phyloP scores from a whole-genome alignment of 37 sponge, comb jelly and placozoan species.

The Cliona cf. orientalis region DNA sequence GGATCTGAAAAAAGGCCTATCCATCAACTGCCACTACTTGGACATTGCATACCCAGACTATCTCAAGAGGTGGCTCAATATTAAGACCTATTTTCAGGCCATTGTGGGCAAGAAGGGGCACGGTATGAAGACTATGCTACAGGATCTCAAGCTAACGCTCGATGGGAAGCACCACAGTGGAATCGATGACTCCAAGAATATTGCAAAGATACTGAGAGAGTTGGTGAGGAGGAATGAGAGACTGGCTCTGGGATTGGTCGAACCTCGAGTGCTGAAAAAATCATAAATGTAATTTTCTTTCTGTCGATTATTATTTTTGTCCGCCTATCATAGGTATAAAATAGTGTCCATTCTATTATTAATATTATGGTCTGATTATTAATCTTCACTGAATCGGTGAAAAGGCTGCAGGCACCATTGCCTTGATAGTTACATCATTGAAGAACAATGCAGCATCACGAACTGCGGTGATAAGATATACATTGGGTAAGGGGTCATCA shows the following conservation, averaged over 20 bases:
- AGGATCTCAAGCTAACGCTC: constrained; percentile 43
- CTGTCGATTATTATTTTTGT: not conserved
- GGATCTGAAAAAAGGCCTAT: constrained; percentile 81
- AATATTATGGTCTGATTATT: not conserved
- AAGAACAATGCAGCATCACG: too few relatives aligned
- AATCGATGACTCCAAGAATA: constrained; percentile 85
- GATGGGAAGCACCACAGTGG: constrained; percentile 87
- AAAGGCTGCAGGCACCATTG: too few relatives aligned
- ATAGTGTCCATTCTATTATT: not conserved
- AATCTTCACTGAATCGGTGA: too few relatives aligned
- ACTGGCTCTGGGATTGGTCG: constrained; percentile 19
- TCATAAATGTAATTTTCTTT: not conserved
- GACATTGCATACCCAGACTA: constrained; percentile 47
- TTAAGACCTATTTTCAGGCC: constrained; percentile 62
- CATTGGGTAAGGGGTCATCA: too few relatives aligned
- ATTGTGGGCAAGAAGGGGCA: constrained; percentile 36
- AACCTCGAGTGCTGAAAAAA: constrained; percentile 15
- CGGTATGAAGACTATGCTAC: constrained; percentile 73
- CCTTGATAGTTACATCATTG: too few relatives aligned
- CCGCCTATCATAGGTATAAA: not conserved
- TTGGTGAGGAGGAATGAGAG: constrained; percentile 15
- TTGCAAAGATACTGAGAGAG: constrained; percentile 63
- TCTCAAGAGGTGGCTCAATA: constrained; percentile 77
- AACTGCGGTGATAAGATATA: too few relatives aligned
- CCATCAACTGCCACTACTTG: constrained; percentile 58